These are phyloP conservation scores for Stichopus chloronotus DNA, from an alignment of 35 echinoderm and acorn worm genomes.

Conservation along the genomic window DNA sequence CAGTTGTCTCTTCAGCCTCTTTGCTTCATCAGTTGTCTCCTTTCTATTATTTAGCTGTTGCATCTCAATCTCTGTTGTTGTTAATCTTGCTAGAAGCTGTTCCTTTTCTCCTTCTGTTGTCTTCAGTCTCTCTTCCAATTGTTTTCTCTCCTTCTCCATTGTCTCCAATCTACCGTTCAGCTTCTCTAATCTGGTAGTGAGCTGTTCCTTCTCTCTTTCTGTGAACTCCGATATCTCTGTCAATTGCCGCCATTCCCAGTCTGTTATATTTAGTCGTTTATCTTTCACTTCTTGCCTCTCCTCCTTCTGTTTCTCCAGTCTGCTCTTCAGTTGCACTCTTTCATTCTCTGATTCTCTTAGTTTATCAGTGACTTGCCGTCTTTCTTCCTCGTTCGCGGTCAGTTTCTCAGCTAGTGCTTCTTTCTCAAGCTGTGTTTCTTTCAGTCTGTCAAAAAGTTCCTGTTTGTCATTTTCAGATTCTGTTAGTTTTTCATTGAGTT, in stretches of 20 bases:
- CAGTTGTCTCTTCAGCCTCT: background rate
- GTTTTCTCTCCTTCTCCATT: background rate
- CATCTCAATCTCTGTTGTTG: background rate
- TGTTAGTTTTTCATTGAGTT: background rate
- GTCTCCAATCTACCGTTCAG: background rate
- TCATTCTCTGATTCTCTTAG: background rate
- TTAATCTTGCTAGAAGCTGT: background rate
- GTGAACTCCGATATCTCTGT: background rate
- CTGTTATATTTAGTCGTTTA: background rate
- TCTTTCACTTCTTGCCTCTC: background rate
- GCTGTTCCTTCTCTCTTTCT: background rate
- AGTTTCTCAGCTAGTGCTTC: background rate
- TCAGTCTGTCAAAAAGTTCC: background rate
- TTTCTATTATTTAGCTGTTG: background rate
- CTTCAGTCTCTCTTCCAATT: background rate
- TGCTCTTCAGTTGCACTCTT: background rate
- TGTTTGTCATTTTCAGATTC: background rate
- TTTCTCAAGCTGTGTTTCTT: background rate
- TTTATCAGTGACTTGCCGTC: background rate
- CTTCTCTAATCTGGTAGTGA: background rate
- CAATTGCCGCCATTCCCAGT: background rate
- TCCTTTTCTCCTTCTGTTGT: background rate
- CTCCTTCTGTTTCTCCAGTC: background rate
- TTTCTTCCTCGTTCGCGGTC: background rate
- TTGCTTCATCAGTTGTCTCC: background rate